Conservation (phyloP, 2,888 invertebrate species). For the Cephus runcator region DNA sequence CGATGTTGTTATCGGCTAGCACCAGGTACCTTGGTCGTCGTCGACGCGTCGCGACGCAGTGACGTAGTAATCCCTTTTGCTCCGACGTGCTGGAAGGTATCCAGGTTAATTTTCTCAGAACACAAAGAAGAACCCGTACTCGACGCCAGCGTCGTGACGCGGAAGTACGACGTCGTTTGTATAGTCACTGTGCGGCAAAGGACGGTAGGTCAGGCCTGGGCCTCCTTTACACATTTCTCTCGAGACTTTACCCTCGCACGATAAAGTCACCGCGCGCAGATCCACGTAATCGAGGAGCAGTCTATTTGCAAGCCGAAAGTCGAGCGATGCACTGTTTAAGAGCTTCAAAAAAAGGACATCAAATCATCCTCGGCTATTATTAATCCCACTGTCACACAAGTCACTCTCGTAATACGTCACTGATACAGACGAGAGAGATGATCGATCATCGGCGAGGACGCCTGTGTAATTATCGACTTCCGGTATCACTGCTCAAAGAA, state of each 20-base stretch:
- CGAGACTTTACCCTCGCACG: neutral
- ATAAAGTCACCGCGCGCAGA: neutral
- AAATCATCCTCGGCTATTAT: neutral
- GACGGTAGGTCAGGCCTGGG: constrained; percentile 2
- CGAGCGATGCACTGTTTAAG: neutral
- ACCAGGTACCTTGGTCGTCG: neutral
- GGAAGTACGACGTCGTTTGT: neutral
- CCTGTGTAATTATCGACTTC: neutral
- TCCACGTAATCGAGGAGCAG: neutral
- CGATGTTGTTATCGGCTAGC: neutral
- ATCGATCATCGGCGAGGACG: neutral
- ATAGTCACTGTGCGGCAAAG: neutral
- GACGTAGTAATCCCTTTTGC: neutral
- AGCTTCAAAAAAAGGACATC: neutral
- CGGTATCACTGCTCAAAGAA: neutral
- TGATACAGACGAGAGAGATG: neutral
- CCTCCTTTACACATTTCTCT: neutral
- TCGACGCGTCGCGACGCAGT: neutral
- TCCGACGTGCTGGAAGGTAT: neutral
- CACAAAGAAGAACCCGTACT: neutral
- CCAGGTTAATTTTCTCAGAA: neutral
- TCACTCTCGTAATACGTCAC: neutral
- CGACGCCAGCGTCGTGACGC: neutral
- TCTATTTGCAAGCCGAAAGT: neutral
- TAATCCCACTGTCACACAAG: neutral